These are phyloP conservation scores for Elgaria multicarinata DNA, from an alignment of 2,113 vertebrate species.

Conservation along the genomic window DNA sequence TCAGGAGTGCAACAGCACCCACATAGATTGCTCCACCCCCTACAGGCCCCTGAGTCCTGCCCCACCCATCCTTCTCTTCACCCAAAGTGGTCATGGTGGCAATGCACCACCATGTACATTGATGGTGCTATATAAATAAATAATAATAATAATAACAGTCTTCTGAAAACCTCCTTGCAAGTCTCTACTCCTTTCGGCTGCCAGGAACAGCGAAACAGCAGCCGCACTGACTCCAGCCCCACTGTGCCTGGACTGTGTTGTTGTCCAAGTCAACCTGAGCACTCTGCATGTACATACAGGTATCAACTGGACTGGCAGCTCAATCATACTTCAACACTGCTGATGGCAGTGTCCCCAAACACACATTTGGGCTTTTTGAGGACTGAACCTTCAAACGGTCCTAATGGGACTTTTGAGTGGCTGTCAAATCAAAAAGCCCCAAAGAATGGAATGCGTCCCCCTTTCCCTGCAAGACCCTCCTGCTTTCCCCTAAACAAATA, in stretches of 20 bases:
- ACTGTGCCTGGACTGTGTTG: background rate
- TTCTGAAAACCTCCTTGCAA: no score
- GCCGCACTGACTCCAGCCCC: background rate
- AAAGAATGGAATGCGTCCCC: no score
- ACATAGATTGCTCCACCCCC: no score
- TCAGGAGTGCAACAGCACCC: background rate
- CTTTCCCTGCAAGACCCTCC: no score
- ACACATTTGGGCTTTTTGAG: background rate
- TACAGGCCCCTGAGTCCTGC: background rate
- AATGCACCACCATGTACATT: no score
- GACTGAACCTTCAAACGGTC: background rate
- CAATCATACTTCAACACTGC: background rate
- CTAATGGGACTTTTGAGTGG: background rate
- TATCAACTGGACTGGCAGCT: no score
- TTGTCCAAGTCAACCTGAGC: background rate
- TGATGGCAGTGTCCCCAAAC: no score
- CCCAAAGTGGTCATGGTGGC: background rate
- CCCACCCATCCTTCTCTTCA: background rate
- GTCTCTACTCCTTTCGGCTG: background rate
- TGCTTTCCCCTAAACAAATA: background rate
- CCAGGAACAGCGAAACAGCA: background rate
- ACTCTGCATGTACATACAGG: background rate
- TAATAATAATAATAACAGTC: no score
- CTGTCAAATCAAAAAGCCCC: background rate
- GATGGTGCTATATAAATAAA: no score